Evolutionary conservation across 2,113 vertebrate genomes (phyloP), one percentile per base, ranked within the genome.

Genomic region (Capra hircus): DNA sequence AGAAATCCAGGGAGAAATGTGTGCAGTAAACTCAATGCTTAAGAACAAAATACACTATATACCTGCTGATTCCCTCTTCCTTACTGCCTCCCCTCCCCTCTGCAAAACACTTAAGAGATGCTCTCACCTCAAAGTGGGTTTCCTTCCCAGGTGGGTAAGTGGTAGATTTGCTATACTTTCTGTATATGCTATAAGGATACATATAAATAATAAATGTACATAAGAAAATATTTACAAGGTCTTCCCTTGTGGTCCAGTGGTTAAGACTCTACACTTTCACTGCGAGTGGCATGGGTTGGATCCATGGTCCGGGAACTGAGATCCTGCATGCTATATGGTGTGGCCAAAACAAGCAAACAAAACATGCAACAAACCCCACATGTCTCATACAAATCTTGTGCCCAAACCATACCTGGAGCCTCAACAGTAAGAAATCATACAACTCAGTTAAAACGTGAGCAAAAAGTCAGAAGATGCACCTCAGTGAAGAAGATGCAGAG

Each of bases 361-460:
- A 50, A 50, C 9, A 2, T 0, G 9, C 16, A 74, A 27, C 67
- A 36, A 23, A 23, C 3, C 9, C 28, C 45, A 45, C 4, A 1
- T 30, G 6, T 52, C 17, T 25, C 2, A 2, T n/a, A 25, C 14
- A 53, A 3, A 9, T 5, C 62, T 36, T 77, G 4, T 45, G n/a
- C 23, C 28, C n/a, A 55, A 62, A 45, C 25, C 21, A 78, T 14
- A 13, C 27, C 21, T 30, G n/a, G 43, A 89, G 4, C 2, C 28
- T 84, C 28, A 93, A n/a, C 6, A 45, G 28, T 77, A 52, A 45
- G 64, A 93, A 84, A 43, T 17, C 6, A 40, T 71, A 40, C 33
- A 48, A 21, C 14, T 3, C 6, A 21, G 30, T 78, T 67, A 50
- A 62, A 84, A 21, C 3, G 6, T 27, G 48, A n/a, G 30, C 17